Percentiles rank a stretch among this genome's conserved stretches.
phyloP scores from a whole-genome alignment of 2,797 vertebrate genomes.

The Botia kubotai region DNA sequence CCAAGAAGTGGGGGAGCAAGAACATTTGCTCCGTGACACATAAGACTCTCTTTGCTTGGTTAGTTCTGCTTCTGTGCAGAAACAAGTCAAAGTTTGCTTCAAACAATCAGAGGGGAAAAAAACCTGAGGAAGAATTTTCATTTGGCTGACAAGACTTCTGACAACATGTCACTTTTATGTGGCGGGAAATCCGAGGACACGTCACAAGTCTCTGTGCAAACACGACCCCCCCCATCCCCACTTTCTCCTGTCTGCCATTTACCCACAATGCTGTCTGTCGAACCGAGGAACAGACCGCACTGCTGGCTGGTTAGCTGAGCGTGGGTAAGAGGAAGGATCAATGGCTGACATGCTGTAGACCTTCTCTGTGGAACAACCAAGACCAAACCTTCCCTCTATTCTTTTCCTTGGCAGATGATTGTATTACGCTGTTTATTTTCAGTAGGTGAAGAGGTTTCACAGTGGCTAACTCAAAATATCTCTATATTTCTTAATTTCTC shows the following conservation, averaged over 20 bases:
- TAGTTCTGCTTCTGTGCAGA: neutral
- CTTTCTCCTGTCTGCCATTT: constrained; percentile 11
- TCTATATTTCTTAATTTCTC: too few relatives aligned
- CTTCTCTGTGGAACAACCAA: too few relatives aligned
- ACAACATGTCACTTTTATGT: constrained; percentile 15
- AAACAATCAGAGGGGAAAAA: neutral
- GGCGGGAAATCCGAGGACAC: neutral
- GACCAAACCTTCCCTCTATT: neutral
- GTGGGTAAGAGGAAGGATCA: constrained; percentile 12
- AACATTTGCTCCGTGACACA: constrained; percentile 18
- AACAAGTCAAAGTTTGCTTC: constrained; percentile 22
- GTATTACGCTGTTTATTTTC: neutral
- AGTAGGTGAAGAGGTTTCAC: neutral
- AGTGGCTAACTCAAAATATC: neutral
- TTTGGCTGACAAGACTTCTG: constrained; percentile 8
- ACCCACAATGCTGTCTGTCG: neutral
- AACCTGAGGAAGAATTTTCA: constrained; percentile 14
- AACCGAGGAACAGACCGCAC: neutral
- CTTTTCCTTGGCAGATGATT: neutral
- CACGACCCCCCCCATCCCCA: neutral
- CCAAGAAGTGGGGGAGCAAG: neutral
- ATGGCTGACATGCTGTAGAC: neutral
- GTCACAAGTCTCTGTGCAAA: neutral
- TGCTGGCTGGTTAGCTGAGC: constrained; percentile 33
- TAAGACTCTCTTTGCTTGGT: neutral